Conservation (phyloP, 2,888 invertebrate genomes). For the Platypus cylindrus region DNA sequence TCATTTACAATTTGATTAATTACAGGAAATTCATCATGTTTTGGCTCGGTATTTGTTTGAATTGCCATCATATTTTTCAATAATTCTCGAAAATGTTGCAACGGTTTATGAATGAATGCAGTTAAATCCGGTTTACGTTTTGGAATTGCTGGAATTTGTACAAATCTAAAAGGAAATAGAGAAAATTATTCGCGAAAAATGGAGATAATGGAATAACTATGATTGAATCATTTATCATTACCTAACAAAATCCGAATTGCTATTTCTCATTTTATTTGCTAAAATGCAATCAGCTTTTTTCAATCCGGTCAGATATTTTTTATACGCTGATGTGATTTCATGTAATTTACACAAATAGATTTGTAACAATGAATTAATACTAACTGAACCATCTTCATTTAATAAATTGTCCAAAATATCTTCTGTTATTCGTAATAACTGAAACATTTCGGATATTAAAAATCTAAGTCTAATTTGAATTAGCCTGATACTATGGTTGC, state of each 20-base stretch:
- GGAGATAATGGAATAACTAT: too few relatives aligned
- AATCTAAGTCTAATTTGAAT: background rate
- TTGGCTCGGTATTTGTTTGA: constrained; percentile 36
- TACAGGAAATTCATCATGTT: constrained; percentile 37
- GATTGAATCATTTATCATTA: constrained; percentile 8
- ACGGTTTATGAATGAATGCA: constrained; percentile 68
- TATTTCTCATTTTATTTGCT: constrained; percentile 60
- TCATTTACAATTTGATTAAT: constrained; percentile 38
- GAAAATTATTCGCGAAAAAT: too few relatives aligned
- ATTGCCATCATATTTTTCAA: constrained; percentile 46
- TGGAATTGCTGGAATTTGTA: constrained; percentile 70
- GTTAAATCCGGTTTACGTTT: constrained; percentile 73
- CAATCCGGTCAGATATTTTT: constrained; percentile 71
- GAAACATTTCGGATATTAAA: constrained; percentile 10
- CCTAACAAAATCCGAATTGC: constrained; percentile 65
- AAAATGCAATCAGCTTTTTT: constrained; percentile 77
- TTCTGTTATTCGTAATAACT: constrained; percentile 64
- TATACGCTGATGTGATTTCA: constrained; percentile 63
- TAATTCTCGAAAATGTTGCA: constrained; percentile 65
- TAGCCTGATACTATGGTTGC: background rate
- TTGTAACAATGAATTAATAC: constrained; percentile 52
- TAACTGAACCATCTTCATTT: constrained; percentile 61
- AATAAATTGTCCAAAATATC: constrained; percentile 65
- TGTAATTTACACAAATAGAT: constrained; percentile 63
- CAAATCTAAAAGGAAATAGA: constrained; percentile 39